phyloP scores from a whole-genome alignment of 2,888 invertebrate genomes.

The Drosophila kanekoi region DNA sequence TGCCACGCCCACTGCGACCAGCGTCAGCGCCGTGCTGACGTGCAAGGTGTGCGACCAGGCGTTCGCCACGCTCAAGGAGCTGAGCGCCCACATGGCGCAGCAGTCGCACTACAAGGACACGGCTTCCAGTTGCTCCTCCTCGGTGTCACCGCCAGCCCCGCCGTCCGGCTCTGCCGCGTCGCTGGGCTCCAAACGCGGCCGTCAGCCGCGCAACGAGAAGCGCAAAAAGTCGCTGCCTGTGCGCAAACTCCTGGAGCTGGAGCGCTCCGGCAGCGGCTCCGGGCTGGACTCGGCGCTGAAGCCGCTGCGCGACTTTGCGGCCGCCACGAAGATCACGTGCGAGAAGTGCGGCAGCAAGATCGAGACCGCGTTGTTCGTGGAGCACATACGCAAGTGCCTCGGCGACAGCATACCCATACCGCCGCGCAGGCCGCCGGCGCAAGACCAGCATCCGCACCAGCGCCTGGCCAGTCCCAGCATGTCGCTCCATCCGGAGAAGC shows the following conservation, averaged over 20 bases:
- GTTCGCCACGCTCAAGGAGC: constrained; percentile 96
- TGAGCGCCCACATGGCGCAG: constrained; percentile 99
- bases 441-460: constrained; percentile 86
- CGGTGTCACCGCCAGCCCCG: constrained; percentile 46
- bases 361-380: constrained; percentile 95
- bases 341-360: constrained; percentile 98
- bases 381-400: constrained; percentile 96
- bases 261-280: constrained; percentile 91
- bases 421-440: constrained; percentile 86
- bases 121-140: constrained; percentile 83
- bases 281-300: constrained; percentile 85
- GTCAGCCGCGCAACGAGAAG: constrained; percentile 93
- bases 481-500: constrained; percentile 85
- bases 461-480: constrained; percentile 86
- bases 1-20: constrained; percentile 85
- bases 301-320: constrained; percentile 86
- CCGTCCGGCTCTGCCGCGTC: constrained; percentile 3
- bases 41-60: constrained; percentile 99
- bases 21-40: constrained; percentile 95
- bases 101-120: constrained; percentile 98
- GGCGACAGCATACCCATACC: constrained; percentile 87
- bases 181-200: constrained; percentile 86
- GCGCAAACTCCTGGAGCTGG: constrained; percentile 94
- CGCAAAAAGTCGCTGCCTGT: constrained; percentile 97
- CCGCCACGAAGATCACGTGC: constrained; percentile 92